Evolutionary conservation across 2,113 vertebrate species (phyloP).

Genomic region (Ia io): DNA sequence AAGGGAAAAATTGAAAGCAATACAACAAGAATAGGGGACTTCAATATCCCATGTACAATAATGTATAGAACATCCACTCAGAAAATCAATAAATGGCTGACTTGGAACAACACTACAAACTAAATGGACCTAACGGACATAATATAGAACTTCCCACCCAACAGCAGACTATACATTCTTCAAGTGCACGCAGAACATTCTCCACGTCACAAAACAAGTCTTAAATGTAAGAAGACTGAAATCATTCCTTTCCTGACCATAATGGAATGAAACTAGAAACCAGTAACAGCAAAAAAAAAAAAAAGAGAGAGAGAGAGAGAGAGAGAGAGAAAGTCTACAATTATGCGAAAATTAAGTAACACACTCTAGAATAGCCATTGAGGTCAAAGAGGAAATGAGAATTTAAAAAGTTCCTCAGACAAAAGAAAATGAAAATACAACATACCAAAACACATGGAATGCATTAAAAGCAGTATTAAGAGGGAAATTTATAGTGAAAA

Average conservation of each 20-base stretch:
- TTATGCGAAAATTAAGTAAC: not conserved
- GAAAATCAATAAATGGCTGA: not conserved
- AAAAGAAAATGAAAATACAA: slow-evolving; percentile 4
- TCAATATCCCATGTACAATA: not conserved
- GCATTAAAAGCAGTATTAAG: not conserved
- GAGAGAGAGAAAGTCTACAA: not conserved
- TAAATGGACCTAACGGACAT: not conserved
- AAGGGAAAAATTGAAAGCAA: not conserved
- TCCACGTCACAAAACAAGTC: not conserved
- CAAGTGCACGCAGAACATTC: not conserved
- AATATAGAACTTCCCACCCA: not conserved
- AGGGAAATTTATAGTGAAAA: not conserved
- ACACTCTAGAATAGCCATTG: not conserved
- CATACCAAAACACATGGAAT: not conserved
- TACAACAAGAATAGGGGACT: not conserved
- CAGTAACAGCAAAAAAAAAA: not conserved
- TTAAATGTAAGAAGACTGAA: not conserved
- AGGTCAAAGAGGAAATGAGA: not conserved
- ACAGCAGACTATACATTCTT: not conserved
- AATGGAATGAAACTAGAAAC: not conserved
- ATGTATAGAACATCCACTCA: not conserved
- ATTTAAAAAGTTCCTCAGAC: not conserved
- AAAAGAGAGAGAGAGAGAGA: no score
- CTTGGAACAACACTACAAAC: not conserved
- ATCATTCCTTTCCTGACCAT: not conserved